Conservation (phyloP, 53 echinoderm and acorn worm species). For the Stichopus horrens region DNA sequence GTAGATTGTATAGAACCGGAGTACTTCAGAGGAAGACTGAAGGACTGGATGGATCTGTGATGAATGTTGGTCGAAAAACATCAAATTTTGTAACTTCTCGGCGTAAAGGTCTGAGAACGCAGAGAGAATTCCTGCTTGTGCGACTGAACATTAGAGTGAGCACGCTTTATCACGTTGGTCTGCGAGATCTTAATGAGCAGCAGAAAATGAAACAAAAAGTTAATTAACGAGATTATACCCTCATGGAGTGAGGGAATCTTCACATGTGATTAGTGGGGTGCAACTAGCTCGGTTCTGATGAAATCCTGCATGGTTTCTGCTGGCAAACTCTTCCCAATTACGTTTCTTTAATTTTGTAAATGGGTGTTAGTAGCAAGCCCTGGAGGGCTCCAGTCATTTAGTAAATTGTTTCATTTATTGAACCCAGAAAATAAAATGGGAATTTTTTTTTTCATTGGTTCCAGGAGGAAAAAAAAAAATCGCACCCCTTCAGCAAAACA, state of each 20-base stretch:
- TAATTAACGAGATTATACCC: constrained; percentile 50
- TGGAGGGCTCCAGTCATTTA: constrained; percentile 51
- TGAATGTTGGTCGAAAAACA: not conserved
- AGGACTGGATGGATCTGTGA: no score
- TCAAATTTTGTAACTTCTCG: not conserved
- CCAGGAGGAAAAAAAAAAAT: constrained; percentile 24
- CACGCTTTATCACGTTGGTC: not conserved
- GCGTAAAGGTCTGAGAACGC: not conserved
- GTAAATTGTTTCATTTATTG: constrained; percentile 48
- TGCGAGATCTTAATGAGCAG: constrained; percentile 20
- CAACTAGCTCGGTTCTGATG: constrained; percentile 19
- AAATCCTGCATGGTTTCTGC: constrained; percentile 12
- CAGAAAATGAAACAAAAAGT: constrained; percentile 44
- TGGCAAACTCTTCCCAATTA: constrained; percentile 31
- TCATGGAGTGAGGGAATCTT: constrained; percentile 43
- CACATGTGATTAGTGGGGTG: constrained; percentile 44
- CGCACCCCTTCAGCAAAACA: constrained; percentile 13
- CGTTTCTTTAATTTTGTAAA: constrained; percentile 51
- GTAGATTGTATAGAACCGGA: no score
- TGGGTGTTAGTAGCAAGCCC: constrained; percentile 49
- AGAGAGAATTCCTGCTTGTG: not conserved
- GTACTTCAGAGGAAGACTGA: no score
- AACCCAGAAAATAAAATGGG: constrained; percentile 36
- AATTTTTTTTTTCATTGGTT: constrained; percentile 36
- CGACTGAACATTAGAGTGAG: not conserved